Percentiles rank a stretch among this genome's conserved stretches.
Conservation (phyloP, 2,113 vertebrate species). For the Bujurquina vittata region DNA sequence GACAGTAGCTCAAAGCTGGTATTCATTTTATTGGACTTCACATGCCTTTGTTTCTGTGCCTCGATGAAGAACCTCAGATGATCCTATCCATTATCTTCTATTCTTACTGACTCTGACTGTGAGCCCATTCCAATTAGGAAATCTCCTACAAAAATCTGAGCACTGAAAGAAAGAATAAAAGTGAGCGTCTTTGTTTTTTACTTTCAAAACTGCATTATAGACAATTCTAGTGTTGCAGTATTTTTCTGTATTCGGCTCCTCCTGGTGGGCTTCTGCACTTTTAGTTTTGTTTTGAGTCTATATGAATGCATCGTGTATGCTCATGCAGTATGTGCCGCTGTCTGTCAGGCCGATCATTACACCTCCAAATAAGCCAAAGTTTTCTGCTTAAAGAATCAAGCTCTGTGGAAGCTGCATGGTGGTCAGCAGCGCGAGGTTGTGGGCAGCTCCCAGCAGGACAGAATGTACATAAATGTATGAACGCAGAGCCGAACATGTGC, state of each 20-base stretch:
- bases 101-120: neutral
- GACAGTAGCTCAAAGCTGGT: neutral
- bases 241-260: neutral
- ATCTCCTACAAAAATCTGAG: neutral
- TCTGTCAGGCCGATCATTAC: neutral
- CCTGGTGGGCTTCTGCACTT: neutral
- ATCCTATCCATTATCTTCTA: neutral
- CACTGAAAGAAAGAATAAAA: neutral
- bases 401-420: neutral
- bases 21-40: slow-evolving; percentile 36
- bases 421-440: slow-evolving; percentile 1
- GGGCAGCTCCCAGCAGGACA: neutral
- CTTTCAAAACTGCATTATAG: neutral
- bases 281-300: neutral
- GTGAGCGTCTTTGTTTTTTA: neutral
- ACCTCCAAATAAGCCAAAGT: neutral
- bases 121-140: neutral
- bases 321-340: too few species aligned
- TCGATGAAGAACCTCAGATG: neutral
- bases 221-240: neutral
- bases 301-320: neutral
- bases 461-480: slow-evolving; percentile 44
- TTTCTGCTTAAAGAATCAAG: neutral
- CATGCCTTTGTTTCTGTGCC: neutral
- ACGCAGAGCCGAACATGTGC: neutral